Percentiles rank a stretch among this genome's conserved stretches.
Evolutionary conservation across 2,797 vertebrate species (phyloP).

Genomic region (Taeniopygia guttata): DNA sequence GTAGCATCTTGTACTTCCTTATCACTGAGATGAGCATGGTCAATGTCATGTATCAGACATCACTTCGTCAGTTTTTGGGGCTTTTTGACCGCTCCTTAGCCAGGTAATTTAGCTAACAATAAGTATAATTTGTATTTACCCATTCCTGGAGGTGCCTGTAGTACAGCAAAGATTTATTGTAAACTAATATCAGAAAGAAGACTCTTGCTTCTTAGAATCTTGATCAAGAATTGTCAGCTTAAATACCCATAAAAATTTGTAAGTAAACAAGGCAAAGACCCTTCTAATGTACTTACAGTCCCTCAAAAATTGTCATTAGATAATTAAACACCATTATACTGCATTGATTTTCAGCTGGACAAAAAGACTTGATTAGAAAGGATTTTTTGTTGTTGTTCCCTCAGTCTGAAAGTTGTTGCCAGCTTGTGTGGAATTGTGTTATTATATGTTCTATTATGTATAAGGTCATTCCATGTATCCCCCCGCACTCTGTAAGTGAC

Average conservation of each 20-base stretch:
- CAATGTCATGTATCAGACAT: slow-evolving; percentile 94
- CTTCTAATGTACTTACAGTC: background rate
- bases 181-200: background rate
- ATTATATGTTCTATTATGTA: too few species aligned
- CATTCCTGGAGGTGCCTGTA: background rate
- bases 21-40: slow-evolving; percentile 93
- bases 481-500: too few species aligned
- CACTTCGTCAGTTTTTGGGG: slow-evolving; percentile 88
- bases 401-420: background rate
- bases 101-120: slow-evolving; percentile 73
- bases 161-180: background rate
- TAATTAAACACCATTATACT: background rate
- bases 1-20: slow-evolving; percentile 92
- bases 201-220: background rate
- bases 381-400: background rate
- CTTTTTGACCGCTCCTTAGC: slow-evolving; percentile 90
- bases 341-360: background rate
- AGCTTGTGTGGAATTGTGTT: too few species aligned
- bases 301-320: background rate
- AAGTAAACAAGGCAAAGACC: background rate
- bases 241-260: background rate
- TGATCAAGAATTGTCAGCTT: background rate
- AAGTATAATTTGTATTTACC: background rate
- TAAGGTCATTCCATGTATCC: too few species aligned
- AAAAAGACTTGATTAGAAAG: background rate